phyloP scores from a whole-genome alignment of 2,797 vertebrate genomes.

The Falco peregrinus region DNA sequence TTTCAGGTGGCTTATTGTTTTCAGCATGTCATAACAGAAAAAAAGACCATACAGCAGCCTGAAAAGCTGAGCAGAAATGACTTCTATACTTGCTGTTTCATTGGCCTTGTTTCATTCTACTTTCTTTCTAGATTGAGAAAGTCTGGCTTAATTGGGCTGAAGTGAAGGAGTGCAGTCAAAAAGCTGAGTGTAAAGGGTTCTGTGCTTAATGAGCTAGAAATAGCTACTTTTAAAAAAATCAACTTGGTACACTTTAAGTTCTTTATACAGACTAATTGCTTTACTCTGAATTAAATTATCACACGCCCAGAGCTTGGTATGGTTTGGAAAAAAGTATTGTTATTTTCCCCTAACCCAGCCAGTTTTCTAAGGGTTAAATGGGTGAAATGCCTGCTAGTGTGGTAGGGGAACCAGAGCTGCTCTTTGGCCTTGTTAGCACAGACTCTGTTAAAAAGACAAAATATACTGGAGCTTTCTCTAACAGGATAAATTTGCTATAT shows the following conservation, averaged over 20 bases:
- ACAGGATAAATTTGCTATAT: background rate
- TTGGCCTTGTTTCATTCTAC: background rate
- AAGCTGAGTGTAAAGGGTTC: background rate
- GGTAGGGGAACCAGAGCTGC: background rate
- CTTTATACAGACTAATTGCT: background rate
- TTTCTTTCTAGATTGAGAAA: background rate
- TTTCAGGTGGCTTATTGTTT: background rate
- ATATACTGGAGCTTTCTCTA: background rate
- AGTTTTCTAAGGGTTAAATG: conserved; percentile 2
- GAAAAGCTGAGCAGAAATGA: background rate
- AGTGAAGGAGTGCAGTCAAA: background rate
- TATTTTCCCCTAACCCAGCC: background rate
- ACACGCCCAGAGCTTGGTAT: background rate
- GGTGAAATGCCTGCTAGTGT: background rate
- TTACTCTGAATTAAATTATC: background rate
- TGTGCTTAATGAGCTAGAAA: conserved; percentile 7
- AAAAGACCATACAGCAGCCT: background rate
- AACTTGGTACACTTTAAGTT: background rate
- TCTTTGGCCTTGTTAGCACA: background rate
- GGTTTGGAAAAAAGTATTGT: background rate
- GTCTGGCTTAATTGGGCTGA: background rate
- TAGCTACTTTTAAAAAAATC: background rate
- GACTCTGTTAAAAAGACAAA: background rate
- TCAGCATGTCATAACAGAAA: background rate
- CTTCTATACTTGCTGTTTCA: background rate